Conservation (phyloP, 2,113 vertebrate genomes). For the Xyliphius kryptos region DNA sequence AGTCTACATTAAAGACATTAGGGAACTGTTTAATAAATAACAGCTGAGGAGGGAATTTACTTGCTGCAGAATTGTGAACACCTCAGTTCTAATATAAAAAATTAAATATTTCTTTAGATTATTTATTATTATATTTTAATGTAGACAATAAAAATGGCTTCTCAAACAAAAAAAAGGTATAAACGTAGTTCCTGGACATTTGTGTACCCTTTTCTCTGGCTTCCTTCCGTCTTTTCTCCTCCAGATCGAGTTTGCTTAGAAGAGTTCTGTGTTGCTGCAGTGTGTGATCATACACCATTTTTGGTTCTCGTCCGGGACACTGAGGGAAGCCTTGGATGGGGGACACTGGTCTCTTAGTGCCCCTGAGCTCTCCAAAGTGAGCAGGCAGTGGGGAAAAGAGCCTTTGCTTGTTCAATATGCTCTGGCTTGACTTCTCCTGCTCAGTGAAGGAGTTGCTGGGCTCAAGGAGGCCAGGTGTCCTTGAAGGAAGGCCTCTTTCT, state of each 20-base stretch:
- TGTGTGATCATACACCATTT: constrained; percentile 83
- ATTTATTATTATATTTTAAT: too few species aligned
- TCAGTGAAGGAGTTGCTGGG: constrained; percentile 78
- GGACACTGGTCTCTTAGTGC: constrained; percentile 54
- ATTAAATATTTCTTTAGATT: too few species aligned
- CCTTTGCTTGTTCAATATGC: constrained; percentile 81
- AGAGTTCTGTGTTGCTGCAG: constrained; percentile 86
- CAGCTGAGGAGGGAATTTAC: too few species aligned
- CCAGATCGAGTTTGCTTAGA: constrained; percentile 93
- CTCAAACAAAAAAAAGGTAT: too few species aligned
- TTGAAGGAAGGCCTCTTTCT: constrained; percentile 72
- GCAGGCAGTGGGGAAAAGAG: constrained; percentile 61
- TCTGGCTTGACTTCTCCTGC: constrained; percentile 83
- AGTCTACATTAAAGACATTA: too few species aligned
- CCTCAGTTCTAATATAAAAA: too few species aligned
- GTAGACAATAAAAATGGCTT: too few species aligned
- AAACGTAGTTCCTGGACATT: too few species aligned
- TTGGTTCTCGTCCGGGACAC: constrained; percentile 66
- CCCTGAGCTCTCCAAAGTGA: constrained; percentile 65
- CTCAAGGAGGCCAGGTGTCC: constrained; percentile 58
- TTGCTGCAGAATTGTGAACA: too few species aligned
- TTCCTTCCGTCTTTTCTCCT: constrained; percentile 83
- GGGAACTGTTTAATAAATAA: too few species aligned
- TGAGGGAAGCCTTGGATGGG: constrained; percentile 51
- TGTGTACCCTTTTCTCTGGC: constrained; percentile 93